These are phyloP conservation scores for Mylabris sibirica DNA, from an alignment of 2,888 invertebrate genomes.

Conservation along the genomic window DNA sequence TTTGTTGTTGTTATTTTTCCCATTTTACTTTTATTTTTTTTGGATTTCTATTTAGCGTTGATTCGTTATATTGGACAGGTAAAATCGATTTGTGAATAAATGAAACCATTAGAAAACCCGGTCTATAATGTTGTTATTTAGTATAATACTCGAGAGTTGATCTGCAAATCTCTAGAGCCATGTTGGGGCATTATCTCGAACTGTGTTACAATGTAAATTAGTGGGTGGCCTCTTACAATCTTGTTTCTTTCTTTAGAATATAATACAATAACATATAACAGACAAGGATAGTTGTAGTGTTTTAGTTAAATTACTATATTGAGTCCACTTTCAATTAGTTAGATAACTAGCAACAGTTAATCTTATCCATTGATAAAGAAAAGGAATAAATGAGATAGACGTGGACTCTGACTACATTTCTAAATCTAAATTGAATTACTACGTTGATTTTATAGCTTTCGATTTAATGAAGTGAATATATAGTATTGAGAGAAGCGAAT, in stretches of 20 bases:
- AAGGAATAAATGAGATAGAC: conserved; percentile 46
- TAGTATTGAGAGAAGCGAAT: background rate
- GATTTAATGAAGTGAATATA: conserved; percentile 18
- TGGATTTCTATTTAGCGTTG: background rate
- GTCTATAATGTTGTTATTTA: conserved; percentile 15
- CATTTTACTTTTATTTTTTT: background rate
- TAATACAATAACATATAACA: conserved; percentile 19
- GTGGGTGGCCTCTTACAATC: conserved; percentile 15
- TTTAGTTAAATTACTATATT: conserved; percentile 26
- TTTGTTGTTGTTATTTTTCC: background rate
- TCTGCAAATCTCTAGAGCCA: conserved; percentile 31
- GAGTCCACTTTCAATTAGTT: conserved; percentile 57
- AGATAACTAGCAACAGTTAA: conserved; percentile 53
- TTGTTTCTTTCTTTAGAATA: conserved; percentile 17
- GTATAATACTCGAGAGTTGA: conserved; percentile 21
- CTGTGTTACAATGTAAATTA: conserved; percentile 26
- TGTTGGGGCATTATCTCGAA: conserved; percentile 26
- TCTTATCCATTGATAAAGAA: conserved; percentile 53
- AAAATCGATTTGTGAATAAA: conserved; percentile 29
- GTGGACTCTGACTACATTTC: conserved; percentile 28
- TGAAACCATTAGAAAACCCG: conserved; percentile 22
- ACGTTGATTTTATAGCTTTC: conserved; percentile 16
- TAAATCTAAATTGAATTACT: conserved; percentile 35
- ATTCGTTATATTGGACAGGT: background rate
- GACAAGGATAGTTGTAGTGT: conserved; percentile 25